Evolutionary conservation across 2,797 vertebrate genomes (phyloP), one percentile per base, ranked within the genome.

Genomic region (Sebastes oblongus): DNA sequence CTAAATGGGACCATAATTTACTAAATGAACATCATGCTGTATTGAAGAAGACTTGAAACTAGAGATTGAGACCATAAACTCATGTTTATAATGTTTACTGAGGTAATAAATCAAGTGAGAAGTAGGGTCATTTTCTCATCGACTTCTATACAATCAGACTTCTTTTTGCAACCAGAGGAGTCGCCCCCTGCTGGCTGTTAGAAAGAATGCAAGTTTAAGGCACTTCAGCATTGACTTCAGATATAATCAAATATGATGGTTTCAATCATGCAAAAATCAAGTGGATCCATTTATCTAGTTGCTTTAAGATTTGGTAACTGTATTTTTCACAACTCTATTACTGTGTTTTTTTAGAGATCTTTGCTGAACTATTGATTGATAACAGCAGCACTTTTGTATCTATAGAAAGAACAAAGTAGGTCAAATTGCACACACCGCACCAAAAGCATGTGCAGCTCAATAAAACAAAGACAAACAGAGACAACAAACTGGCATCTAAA

Each of bases 331-430:
- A 61, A 34, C 20, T 16, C 8, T 32, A 55, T 50, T 16, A 22
- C 10, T 54, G 24, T 46, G 29, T 50, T 46, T 54, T 50, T 52
- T 61, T 22, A 39, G 36, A 46, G 6, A 34, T 34, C n/a, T 46
- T 61, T 6, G 20, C 11, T 50, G 14, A 69, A 64, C 1, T 65
- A 36, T 20, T 9, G n/a, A 81, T 59, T 34, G 39, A 65, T 2
- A 69, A 58, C 50, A 22, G 36, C 14, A 7, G 34, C 3, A 7
- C 22, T 30, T 75, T 22, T 65, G 27, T 65, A 13, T 66, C 32
- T 20, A 20, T 20, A 70, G 65, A 52, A 70, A 69, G 24, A 73
- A 62, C 24, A 77, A 34, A 54, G 66, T 30, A 54, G 30, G 3
- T 13, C 6, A n/a, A 71, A 66, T 7, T 55, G 20, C 54, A 72